Percentiles rank a stretch among this genome's conserved stretches.
phyloP scores from a whole-genome alignment of 2,113 vertebrate genomes.

The Alexandromys fortis region DNA sequence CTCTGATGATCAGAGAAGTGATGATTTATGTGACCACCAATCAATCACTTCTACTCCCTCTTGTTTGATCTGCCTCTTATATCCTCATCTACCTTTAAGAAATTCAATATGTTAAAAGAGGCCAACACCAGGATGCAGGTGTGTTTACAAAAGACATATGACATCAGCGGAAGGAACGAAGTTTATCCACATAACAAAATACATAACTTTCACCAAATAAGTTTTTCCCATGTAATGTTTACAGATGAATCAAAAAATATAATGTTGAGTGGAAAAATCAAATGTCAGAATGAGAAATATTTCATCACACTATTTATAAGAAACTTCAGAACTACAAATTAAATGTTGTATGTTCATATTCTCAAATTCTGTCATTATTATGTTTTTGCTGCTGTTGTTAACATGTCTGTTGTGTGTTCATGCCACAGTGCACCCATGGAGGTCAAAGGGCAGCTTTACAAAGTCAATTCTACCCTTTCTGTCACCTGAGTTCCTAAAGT shows the following conservation, averaged over 20 bases:
- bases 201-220: neutral
- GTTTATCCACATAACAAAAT: neutral
- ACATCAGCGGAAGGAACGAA: neutral
- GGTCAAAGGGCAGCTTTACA: neutral
- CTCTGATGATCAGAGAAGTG: neutral
- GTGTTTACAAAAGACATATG: neutral
- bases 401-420: neutral
- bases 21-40: neutral
- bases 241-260: neutral
- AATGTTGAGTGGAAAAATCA: neutral
- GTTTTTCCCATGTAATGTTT: neutral
- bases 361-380: neutral
- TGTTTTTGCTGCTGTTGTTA: neutral
- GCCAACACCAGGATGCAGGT: accelerated
- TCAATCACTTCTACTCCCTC: neutral
- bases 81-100: neutral
- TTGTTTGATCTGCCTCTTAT: neutral
- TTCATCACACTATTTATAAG: neutral
- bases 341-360: neutral
- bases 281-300: neutral
- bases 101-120: neutral
- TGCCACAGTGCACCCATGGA: neutral
- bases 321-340: neutral
- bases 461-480: neutral
- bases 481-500: neutral